Base-by-base conservation (phyloP, 1,140 invertebrate genomes). In the Cephus cinctus region DNA sequence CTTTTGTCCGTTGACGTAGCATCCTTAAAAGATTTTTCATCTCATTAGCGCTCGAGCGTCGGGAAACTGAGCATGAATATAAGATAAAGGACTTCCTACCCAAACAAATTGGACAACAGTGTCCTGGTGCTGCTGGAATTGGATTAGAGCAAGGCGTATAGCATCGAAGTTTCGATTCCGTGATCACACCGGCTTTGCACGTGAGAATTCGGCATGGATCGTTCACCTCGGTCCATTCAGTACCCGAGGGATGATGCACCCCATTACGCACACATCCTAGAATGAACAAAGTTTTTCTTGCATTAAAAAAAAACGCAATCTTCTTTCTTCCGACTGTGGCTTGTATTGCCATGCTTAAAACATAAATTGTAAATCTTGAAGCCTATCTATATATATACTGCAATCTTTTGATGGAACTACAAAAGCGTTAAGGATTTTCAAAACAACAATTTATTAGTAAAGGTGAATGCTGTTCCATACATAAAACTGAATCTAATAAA, bases 181-280 rank as follows among this genome's bases (percentile, higher is more conserved):
- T 96, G 47, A 93, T 78, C 21, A 94, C 86, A 6, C 90, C 90
- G 14, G 89, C 90, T 65, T 88, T 83, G 71, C 92, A 94, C 19
- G 83, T 80, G 52, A 86, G 75, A 45, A 85, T 75, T 45, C 75
- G 76, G 61, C 90, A 94, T 0, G 88, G 84, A 57, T 91, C 83
- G 19, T 79, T 78, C 1, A 78, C 75, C 47, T 87, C 83, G 3
- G 71, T 78, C 89, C 90, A 93, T 65, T 89, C 87, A 0, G 85
- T 83, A 30, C 88, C 87, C 25, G 89, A 91, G 3, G 78, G 77
- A 61, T 89, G 83, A 20, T 85, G 78, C 2, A 81, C 73, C 4
- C 88, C 87, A 19, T 87, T 84, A 64, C 84, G 84, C 42, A 82
- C 77, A 71, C 92, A 94, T 11, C 89, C 90, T 89, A 60, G 3